Evolutionary conservation across 2,797 vertebrate species (phyloP), one percentile per base, ranked within the genome.

Genomic region (Schizopygopsis pylzovi): DNA sequence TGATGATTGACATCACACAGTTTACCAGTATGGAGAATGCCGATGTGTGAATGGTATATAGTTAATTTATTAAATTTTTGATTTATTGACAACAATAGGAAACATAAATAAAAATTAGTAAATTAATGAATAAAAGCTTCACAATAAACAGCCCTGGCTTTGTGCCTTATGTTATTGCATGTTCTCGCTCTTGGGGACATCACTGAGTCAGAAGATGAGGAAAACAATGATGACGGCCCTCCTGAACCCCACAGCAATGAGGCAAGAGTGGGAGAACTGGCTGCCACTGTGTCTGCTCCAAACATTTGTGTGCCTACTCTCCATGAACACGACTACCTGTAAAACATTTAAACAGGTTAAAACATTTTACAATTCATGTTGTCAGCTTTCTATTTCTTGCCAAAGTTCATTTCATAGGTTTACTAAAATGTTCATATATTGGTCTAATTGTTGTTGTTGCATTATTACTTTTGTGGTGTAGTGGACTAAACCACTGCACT

Each of bases 1-100:
- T 61, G 76, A 61, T 61, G 39, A 79, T 56, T 61, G 77, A 61
- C 77, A 79, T 43, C 54, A 43, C 37, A 25, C 13, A 61, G n/a
- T 79, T 41, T 25, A 18, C 39, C n/a, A 79, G 56, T 43, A 43
- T 79, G 13, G 20, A 22, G 20, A 71, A 71, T 13, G 20, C 67
- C 10, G 37, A 43, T 43, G 39, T 43, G 68, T 70, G 9, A 22
- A 43, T 20, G 39, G 2, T 68, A 68, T 68, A 25, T 25, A 63
- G 25, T 25, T 63, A 0, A 61, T 61, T 61, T n/a, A n/a, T 61
- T 25, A n/a, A 61, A 61, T 33, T 16, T 33, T 65, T 65, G 7
- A 15, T 63, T 63, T 28, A 65, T 15, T 33, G 61, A 65, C 2
- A 65, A 65, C 6, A 15, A 63, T 28, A 16, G 5, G 25, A 63